Evolutionary conservation across 2,797 vertebrate genomes (phyloP).

Genomic region (Tragopan temminckii): DNA sequence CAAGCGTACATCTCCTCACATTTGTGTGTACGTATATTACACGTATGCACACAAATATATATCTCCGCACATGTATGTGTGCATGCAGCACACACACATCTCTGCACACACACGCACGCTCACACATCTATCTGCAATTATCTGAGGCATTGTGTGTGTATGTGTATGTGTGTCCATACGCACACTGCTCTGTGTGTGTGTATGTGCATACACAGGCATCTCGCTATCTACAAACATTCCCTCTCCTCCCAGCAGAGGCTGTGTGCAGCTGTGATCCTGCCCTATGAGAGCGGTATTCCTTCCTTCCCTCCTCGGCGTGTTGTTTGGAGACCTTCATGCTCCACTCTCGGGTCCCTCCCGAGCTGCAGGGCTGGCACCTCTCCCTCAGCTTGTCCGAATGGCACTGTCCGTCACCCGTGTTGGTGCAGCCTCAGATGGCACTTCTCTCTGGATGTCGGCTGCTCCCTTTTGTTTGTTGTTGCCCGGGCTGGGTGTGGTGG

Average conservation of each 20-base stretch:
- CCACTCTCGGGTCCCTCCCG: constrained; percentile 40
- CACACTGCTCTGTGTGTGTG: neutral
- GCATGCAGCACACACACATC: neutral
- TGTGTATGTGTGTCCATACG: constrained; percentile 52
- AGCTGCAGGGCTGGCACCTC: constrained; percentile 74
- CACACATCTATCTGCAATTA: constrained; percentile 26
- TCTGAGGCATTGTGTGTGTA: constrained; percentile 40
- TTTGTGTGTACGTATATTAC: constrained; percentile 4
- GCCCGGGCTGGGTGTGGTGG: constrained; percentile 76
- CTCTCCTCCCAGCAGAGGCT: constrained; percentile 81
- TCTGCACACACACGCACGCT: constrained; percentile 13
- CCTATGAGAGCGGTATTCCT: constrained; percentile 48
- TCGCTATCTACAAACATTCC: constrained; percentile 63
- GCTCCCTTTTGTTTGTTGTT: constrained; percentile 83
- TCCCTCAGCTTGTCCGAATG: constrained; percentile 75
- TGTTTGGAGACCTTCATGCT: constrained; percentile 61
- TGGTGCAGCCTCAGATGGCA: constrained; percentile 76
- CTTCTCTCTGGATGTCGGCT: constrained; percentile 75
- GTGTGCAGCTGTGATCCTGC: constrained; percentile 69
- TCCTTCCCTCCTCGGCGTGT: constrained; percentile 49
- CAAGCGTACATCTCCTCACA: neutral
- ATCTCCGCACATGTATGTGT: constrained; percentile 5
- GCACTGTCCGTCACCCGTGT: constrained; percentile 70
- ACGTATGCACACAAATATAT: constrained; percentile 32
- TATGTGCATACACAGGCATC: constrained; percentile 39